Percentiles rank a stretch among this genome's conserved stretches.
phyloP scores from a whole-genome alignment of 2,113 vertebrate genomes.

The Toxotes chatareus region DNA sequence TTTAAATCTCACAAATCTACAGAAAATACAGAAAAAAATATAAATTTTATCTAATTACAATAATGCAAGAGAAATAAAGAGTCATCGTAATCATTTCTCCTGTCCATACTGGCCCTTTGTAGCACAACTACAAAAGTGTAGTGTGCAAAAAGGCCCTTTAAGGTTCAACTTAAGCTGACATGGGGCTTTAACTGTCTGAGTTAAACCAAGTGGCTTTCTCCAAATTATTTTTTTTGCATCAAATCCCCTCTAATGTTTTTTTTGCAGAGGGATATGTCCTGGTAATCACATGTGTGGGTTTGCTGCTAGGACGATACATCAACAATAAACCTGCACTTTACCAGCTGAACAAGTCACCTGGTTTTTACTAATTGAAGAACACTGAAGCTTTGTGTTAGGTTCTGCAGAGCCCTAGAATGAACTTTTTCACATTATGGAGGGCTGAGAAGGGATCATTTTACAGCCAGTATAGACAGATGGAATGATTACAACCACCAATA shows the following conservation, averaged over 20 bases:
- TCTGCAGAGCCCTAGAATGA: not conserved
- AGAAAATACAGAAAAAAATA: no score
- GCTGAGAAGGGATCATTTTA: not conserved
- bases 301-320: not conserved
- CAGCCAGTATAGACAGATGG: slow-evolving; percentile 1
- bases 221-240: no score
- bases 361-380: slow-evolving; percentile 1
- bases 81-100: slow-evolving; percentile 1
- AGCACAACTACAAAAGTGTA: not conserved
- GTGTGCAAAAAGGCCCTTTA: no score
- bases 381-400: not conserved
- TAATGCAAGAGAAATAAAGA: no score
- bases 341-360: not conserved
- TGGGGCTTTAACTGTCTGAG: not conserved
- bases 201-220: not conserved
- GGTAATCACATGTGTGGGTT: not conserved
- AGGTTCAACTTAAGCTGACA: not conserved
- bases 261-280: not conserved
- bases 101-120: slow-evolving; percentile 4
- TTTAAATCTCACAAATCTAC: no score
- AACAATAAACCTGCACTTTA: not conserved
- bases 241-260: no score
- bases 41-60: no score
- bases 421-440: not conserved
- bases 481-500: slow-evolving; percentile 3